Base-by-base conservation (phyloP, 1,140 invertebrate species). In the Ostrea denselamellosa region DNA sequence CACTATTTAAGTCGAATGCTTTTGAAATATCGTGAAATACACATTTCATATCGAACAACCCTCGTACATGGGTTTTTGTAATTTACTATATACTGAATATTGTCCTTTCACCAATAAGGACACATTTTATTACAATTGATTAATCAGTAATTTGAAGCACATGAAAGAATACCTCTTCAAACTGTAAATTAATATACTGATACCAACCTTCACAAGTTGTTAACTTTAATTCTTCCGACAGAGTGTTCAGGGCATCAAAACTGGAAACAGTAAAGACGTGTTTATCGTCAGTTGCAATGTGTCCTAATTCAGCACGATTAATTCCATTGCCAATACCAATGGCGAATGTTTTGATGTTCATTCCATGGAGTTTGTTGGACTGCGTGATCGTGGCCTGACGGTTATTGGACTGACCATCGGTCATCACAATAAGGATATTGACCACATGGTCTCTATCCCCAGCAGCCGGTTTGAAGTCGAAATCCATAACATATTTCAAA, bases 331-430 rank as follows among this genome's bases (percentile, higher is more conserved):
- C 58, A 7, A 62, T 62, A n/a, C 58, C 58, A 19, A 62, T 62
- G 14, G 19, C 19, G n/a, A 90, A 90, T 4, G 88, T 86, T 56
- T 52, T 52, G 22, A 90, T 87, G 0, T 54, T 52, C 14, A 83
- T 56, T 19, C 53, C 22, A 51, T 89, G 84, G 28, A 89, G 83
- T 51, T 56, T 65, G 9, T 44, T 52, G 14, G 90, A 86, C 22
- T 85, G 71, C n/a, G 19, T 28, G 81, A 77, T 83, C 14, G 90
- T 90, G 22, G 44, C 8, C 1, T 19, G 53, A 14, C 10, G 25
- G 85, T 88, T 58, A 0, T 51, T 83, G 34, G 90, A 91, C 52
- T 84, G 83, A 14, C 90, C 90, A 85, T 91, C 90, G n/a, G 90
- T 91, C 52, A 91, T 85, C 8, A 90, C 87, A 85, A 91, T 85